These are phyloP conservation scores for Mungos mungo DNA, from an alignment of 2,113 vertebrate genomes.

Conservation along the genomic window DNA sequence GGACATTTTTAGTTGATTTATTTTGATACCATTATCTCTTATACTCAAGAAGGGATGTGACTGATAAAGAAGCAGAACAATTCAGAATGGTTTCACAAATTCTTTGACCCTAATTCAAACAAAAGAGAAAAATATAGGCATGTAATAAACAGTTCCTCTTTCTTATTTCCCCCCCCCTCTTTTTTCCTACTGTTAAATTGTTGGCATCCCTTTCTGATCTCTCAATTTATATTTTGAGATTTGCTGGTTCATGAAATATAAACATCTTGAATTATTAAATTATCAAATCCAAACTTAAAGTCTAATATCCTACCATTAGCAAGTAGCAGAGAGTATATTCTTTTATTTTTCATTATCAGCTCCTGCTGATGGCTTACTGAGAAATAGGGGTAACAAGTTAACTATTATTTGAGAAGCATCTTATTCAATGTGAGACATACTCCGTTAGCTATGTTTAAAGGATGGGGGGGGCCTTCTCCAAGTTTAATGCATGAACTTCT, in stretches of 20 bases:
- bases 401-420: conserved; percentile 1
- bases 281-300: not conserved
- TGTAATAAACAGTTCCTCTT: not conserved
- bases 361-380: not conserved
- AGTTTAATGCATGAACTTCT: not conserved
- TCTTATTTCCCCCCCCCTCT: not conserved
- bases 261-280: not conserved
- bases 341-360: not conserved
- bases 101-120: not conserved
- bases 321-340: not conserved
- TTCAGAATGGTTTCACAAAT: not conserved
- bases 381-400: not conserved
- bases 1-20: not conserved
- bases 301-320: not conserved
- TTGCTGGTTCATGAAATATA: not conserved
- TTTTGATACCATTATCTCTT: not conserved
- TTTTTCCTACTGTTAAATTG: not conserved
- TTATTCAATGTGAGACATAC: not conserved
- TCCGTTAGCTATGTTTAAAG: not conserved
- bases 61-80: not conserved
- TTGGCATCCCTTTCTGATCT: not conserved
- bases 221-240: not conserved
- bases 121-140: not conserved
- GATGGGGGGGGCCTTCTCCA: not conserved
- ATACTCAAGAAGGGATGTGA: not conserved